Base-by-base conservation (phyloP, 2,888 invertebrate genomes). In the Pseudeuparius sepicola region DNA sequence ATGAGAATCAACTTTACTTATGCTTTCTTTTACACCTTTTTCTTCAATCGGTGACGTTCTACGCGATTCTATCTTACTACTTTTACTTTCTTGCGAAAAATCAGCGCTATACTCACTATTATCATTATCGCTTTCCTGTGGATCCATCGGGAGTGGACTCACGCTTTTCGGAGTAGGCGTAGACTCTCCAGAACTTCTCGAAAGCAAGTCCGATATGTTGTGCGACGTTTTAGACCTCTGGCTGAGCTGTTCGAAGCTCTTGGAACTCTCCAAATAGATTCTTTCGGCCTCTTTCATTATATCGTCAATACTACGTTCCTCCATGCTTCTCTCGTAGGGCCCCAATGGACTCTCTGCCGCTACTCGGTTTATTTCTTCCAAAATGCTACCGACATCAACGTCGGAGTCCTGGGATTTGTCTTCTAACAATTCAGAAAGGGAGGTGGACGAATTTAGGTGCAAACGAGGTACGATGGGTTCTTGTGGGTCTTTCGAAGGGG, bases 321-420 rank as follows among this genome's bases (percentile, higher is more conserved):
- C 66, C 2, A 53, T 53, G 37, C 57, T 61, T 41, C 59, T 65
- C 30, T 59, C 57, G 43, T 54, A 59, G 6, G 61, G 60, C 3
- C 63, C 61, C 17, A 63, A 46, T 6, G 63, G 62, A 45, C 63
- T 63, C 45, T 61, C 55, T 1, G 62, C 61, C 6, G 62, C 61
- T 15, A 62, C 53, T 42, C 75, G 71, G 45, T 71, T 74, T 3
- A 80, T 77, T 61, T 80, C 78, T 50, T 69, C 74, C 46, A 80
- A 73, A 54, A 80, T 76, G 58, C 70, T 71, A 45, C 73, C 77
- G 5, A 78, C 71, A 59, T 78, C 78, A 31, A 71, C 67, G 46
- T 73, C 72, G 27, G 64, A 66, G 24, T 53, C 51, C 13, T 4
- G 14, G 14, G 11, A n/a, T 12, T 7, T 28, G 11, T 28, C 13